Conservation (phyloP, 1,140 invertebrate species). For the Drosophila pallidifrons region DNA sequence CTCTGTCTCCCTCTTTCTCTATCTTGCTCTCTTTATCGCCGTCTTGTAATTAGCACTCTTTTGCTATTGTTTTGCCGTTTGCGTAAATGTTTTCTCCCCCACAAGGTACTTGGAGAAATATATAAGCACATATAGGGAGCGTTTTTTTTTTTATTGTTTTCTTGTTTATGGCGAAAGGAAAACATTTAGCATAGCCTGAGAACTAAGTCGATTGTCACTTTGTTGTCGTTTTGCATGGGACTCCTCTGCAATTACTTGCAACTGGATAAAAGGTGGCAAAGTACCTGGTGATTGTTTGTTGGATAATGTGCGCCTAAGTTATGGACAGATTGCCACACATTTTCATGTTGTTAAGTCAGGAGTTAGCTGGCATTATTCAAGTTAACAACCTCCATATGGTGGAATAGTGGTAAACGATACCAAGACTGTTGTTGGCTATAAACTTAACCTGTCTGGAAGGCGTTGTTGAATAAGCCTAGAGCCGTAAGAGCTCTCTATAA, state of each 20-base stretch:
- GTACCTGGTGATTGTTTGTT: constrained; percentile 42
- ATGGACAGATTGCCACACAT: constrained; percentile 77
- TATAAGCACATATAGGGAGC: neutral
- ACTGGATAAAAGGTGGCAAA: constrained; percentile 70
- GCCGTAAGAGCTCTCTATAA: constrained; percentile 1
- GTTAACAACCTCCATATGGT: constrained; percentile 19
- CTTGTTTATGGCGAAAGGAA: constrained; percentile 57
- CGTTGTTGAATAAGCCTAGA: constrained; percentile 4
- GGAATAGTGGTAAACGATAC: constrained; percentile 20
- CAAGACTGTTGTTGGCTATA: constrained; percentile 2
- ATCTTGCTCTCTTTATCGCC: constrained; percentile 23
- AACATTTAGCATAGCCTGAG: constrained; percentile 80
- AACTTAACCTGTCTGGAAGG: constrained; percentile 12
- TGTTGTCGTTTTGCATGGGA: constrained; percentile 39
- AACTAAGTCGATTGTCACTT: constrained; percentile 79
- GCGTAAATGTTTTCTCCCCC: constrained; percentile 71
- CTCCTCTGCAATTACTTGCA: constrained; percentile 58
- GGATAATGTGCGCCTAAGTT: constrained; percentile 61
- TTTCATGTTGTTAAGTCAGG: constrained; percentile 34
- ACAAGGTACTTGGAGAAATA: constrained; percentile 16
- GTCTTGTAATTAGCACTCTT: constrained; percentile 68
- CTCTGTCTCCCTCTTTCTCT: neutral
- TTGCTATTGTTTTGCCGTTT: constrained; percentile 66
- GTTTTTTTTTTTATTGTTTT: constrained; percentile 9
- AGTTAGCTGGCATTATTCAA: constrained; percentile 24